Conservation (phyloP, 2,113 vertebrate species). For the Phalacrocorax brasilianus region DNA sequence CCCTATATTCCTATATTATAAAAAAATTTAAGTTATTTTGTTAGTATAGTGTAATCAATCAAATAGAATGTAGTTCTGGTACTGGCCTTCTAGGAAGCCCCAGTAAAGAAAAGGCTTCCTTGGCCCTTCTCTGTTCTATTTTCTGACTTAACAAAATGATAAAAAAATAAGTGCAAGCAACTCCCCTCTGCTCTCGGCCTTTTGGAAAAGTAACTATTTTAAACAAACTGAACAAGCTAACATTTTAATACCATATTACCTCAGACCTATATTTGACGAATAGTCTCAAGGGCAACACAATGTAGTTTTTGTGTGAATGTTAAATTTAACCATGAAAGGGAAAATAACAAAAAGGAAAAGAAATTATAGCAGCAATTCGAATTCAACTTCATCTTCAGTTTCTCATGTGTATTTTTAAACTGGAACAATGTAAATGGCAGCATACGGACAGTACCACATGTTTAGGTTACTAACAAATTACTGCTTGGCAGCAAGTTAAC, state of each 20-base stretch:
- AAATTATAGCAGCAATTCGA: neutral
- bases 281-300: neutral
- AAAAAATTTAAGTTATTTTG: neutral
- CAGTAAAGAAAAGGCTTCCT: neutral
- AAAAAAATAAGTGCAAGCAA: neutral
- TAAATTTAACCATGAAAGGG: neutral
- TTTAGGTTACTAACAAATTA: neutral
- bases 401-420: neutral
- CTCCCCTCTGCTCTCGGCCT: neutral
- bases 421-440: neutral
- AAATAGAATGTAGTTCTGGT: neutral
- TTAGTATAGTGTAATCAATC: neutral
- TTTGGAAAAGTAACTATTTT: neutral
- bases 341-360: neutral
- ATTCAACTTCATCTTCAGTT: neutral
- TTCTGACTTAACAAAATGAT: neutral
- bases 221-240: neutral
- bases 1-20: neutral
- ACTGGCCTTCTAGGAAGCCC: neutral
- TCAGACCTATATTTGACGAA: neutral
- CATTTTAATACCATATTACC: neutral
- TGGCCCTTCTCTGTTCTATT: neutral
- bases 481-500: neutral
- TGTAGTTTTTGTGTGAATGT: neutral
- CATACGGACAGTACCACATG: neutral